Conservation (phyloP, 2,888 invertebrate species). For the Salpingus planirostris region DNA sequence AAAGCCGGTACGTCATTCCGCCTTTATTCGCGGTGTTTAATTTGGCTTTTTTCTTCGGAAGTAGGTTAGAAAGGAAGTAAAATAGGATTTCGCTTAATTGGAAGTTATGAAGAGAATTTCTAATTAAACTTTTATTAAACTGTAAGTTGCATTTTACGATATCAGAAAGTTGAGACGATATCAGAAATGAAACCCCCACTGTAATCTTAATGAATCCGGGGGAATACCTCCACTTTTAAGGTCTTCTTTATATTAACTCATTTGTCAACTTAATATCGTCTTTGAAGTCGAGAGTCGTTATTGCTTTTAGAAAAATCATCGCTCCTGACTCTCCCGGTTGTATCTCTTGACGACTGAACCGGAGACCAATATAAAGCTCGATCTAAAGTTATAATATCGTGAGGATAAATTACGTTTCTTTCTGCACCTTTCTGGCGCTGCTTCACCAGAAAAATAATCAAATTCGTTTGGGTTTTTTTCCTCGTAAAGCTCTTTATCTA, state of each 20-base stretch:
- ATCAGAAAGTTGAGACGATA: conserved; percentile 29
- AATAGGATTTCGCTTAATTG: conserved; percentile 17
- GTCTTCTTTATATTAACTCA: conserved; percentile 29
- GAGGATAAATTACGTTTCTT: too few species aligned
- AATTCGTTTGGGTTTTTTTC: too few species aligned
- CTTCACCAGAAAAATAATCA: too few species aligned
- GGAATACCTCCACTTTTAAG: conserved; percentile 24
- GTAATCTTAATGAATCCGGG: conserved; percentile 31
- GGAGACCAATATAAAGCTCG: too few species aligned
- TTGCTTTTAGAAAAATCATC: conserved; percentile 11
- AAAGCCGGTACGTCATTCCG: too few species aligned
- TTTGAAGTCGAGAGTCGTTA: conserved; percentile 13
- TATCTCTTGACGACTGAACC: too few species aligned
- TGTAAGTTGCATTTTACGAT: conserved; percentile 33
- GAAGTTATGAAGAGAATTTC: conserved; percentile 35
- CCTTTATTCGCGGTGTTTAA: too few species aligned
- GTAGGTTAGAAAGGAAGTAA: conserved; percentile 20
- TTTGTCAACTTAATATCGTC: conserved; percentile 28
- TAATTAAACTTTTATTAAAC: conserved; percentile 42
- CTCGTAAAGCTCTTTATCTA: too few species aligned
- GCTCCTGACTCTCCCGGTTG: too few species aligned
- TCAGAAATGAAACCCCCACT: conserved; percentile 27
- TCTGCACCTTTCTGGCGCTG: too few species aligned
- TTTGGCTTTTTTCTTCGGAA: conserved; percentile 16
- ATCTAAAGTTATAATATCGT: too few species aligned